A percentile compares a stretch with the other conserved stretches of the same genome.
Conservation (phyloP, 2,888 invertebrate species). For the Melipona bicolor region DNA sequence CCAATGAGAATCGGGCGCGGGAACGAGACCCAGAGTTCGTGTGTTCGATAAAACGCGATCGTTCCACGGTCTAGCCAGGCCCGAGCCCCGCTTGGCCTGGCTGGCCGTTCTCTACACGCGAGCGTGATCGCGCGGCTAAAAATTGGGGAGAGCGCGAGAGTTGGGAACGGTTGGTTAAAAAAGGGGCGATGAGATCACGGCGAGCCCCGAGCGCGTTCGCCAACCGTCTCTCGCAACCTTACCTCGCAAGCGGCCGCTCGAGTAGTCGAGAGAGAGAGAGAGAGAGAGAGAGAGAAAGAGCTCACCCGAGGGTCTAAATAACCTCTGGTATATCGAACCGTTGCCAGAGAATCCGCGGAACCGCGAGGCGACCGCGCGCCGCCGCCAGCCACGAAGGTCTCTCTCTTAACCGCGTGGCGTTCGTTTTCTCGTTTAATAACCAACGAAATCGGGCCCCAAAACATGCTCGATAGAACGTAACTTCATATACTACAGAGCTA, state of each 20-base stretch:
- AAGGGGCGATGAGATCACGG: conserved; percentile 51
- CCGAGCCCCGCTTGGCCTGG: neutral
- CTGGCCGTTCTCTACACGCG: conserved; percentile 16
- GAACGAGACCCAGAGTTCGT: neutral
- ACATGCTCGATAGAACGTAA: conserved; percentile 16
- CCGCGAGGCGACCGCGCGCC: conserved; percentile 46
- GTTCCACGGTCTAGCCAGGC: neutral
- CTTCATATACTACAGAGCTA: no score
- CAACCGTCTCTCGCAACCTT: conserved; percentile 27
- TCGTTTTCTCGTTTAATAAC: conserved; percentile 67
- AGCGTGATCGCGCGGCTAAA: conserved; percentile 23
- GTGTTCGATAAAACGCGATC: conserved; percentile 22
- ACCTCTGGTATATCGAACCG: conserved; percentile 67
- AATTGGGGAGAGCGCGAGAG: conserved; percentile 42
- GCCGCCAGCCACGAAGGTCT: conserved; percentile 49
- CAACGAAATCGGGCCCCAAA: conserved; percentile 4
- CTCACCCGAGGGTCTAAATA: conserved; percentile 57
- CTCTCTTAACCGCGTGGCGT: conserved; percentile 45
- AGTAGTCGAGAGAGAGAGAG: no score
- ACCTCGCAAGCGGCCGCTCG: conserved; percentile 27
- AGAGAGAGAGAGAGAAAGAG: no score
- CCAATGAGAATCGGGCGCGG: neutral
- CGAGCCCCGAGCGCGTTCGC: conserved; percentile 23
- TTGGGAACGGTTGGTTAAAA: conserved; percentile 33
- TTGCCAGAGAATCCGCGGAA: conserved; percentile 66